Conservation (phyloP, 2,113 vertebrate genomes). For the Lophotis ruficrista region DNA sequence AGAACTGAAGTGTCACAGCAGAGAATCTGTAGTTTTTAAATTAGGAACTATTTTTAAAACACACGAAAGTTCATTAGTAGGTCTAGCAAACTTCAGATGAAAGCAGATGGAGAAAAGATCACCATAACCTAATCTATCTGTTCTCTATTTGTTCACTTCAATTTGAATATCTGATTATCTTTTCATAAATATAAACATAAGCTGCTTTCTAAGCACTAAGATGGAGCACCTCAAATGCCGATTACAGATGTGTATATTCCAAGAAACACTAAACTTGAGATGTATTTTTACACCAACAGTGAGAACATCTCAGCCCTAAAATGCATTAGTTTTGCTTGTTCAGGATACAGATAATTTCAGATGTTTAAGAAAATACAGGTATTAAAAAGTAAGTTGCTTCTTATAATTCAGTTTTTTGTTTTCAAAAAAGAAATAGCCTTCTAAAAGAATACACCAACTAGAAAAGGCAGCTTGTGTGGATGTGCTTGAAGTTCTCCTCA, state of each 20-base stretch:
- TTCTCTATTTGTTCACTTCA: constrained; percentile 10
- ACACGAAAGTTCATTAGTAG: neutral
- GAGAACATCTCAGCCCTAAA: neutral
- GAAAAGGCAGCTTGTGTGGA: neutral
- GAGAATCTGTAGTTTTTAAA: neutral
- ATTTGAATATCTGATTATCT: constrained; percentile 31
- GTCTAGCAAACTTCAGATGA: constrained; percentile 32
- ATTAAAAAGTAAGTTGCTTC: neutral
- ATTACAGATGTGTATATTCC: neutral
- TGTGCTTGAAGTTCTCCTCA: neutral
- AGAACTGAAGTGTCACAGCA: neutral
- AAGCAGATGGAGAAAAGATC: constrained; percentile 34
- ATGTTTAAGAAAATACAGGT: neutral
- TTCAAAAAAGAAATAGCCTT: neutral
- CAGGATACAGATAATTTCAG: neutral
- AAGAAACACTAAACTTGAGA: neutral
- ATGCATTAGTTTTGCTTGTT: neutral
- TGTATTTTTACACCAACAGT: neutral
- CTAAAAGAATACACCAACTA: neutral
- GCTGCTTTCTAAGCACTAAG: neutral
- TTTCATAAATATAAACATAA: neutral
- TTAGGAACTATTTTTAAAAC: constrained; percentile 15
- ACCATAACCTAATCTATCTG: constrained; percentile 1
- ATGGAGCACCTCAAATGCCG: neutral
- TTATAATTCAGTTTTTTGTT: neutral